Evolutionary conservation across 2,113 vertebrate species (phyloP).

Genomic region (Hucho hucho): DNA sequence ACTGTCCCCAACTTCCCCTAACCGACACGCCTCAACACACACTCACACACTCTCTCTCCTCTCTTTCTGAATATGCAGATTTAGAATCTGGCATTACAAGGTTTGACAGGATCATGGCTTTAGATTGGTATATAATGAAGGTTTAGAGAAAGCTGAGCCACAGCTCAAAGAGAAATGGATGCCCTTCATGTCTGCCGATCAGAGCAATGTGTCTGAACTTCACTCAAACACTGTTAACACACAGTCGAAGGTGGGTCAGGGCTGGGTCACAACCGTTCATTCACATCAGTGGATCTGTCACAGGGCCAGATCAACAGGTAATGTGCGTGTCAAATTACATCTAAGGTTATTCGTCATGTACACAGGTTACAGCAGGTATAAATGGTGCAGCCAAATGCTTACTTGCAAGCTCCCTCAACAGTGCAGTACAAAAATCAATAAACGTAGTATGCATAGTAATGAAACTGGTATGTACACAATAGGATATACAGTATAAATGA

Average conservation of each 20-base stretch:
- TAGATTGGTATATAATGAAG: not conserved
- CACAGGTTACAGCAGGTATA: too few species aligned
- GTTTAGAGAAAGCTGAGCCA: not conserved
- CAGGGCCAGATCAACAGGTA: not conserved
- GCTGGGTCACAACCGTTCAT: not conserved
- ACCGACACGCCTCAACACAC: not conserved
- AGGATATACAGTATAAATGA: too few species aligned
- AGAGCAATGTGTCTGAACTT: not conserved
- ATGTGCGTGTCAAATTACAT: too few species aligned
- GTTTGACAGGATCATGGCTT: not conserved
- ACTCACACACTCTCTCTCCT: not conserved
- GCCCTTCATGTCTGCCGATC: constrained; percentile 1
- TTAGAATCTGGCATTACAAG: not conserved
- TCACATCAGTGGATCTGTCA: not conserved
- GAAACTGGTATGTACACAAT: too few species aligned
- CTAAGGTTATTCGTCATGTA: too few species aligned
- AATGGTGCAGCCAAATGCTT: too few species aligned
- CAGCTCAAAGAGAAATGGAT: not conserved
- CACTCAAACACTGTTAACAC: not conserved
- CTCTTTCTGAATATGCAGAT: not conserved
- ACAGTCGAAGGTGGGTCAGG: not conserved
- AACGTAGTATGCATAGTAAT: too few species aligned
- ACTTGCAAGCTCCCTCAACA: too few species aligned
- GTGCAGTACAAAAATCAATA: too few species aligned
- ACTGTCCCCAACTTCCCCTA: constrained; percentile 26